Conservation (phyloP, 2,888 invertebrate genomes). For the Oegoconia quadripuncta region DNA sequence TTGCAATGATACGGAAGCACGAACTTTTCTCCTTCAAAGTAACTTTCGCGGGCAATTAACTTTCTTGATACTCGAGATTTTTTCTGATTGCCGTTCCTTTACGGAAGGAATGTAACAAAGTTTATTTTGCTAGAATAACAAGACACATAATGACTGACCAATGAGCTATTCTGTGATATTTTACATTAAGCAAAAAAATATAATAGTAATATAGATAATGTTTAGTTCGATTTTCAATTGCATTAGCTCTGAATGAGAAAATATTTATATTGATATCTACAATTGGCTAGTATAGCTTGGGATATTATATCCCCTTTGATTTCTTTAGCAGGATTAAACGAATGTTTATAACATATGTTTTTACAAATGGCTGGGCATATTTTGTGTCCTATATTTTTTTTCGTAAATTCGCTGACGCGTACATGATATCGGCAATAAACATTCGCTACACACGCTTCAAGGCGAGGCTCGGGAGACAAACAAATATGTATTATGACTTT, state of each 20-base stretch:
- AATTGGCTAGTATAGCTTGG: too few species aligned
- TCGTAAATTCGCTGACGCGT: slow-evolving; percentile 35
- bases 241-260: too few species aligned
- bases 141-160: slow-evolving; percentile 23
- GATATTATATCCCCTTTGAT: too few species aligned
- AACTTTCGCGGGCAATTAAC: slow-evolving; percentile 53
- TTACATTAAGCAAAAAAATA: too few species aligned
- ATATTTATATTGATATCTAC: too few species aligned
- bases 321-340: too few species aligned
- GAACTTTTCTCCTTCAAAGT: slow-evolving; percentile 40
- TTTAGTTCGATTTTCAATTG: too few species aligned
- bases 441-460: slow-evolving; percentile 31
- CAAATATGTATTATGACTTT: slow-evolving; percentile 17
- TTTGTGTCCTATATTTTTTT: slow-evolving; percentile 33
- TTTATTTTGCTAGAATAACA: background rate
- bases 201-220: too few species aligned
- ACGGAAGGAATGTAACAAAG: slow-evolving; percentile 14
- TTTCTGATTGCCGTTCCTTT: slow-evolving; percentile 31
- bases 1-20: slow-evolving; percentile 41
- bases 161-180: too few species aligned
- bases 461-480: slow-evolving; percentile 24
- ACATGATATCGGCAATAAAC: slow-evolving; percentile 43
- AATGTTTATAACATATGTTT: background rate
- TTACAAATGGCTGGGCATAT: background rate
- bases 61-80: slow-evolving; percentile 43